These are phyloP conservation scores for Pararge aegeria DNA, from an alignment of 1,140 invertebrate species.

Conservation along the genomic window DNA sequence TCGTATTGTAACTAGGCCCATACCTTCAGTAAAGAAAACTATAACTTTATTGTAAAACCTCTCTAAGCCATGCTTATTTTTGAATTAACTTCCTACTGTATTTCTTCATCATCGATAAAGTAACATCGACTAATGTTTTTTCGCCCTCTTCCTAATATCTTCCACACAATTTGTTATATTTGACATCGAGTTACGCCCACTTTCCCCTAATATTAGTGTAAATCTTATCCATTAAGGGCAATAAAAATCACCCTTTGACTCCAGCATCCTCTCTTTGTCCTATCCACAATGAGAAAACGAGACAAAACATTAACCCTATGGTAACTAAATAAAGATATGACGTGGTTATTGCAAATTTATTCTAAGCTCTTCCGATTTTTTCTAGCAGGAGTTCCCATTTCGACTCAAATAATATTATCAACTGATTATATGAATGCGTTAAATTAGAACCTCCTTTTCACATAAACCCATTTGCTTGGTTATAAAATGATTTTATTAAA, in stretches of 20 bases:
- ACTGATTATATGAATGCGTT: too few species aligned
- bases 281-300: conserved; percentile 10
- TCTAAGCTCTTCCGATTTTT: conserved; percentile 1
- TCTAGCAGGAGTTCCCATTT: conserved; percentile 3
- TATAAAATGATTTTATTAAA: too few species aligned
- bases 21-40: too few species aligned
- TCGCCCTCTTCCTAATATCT: conserved; percentile 16
- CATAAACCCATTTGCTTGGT: too few species aligned
- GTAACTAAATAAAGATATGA: conserved; percentile 10
- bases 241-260: conserved; percentile 48
- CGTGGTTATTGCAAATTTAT: conserved; percentile 15
- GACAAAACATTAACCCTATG: conserved; percentile 14
- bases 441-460: too few species aligned
- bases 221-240: conserved; percentile 43
- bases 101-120: not conserved
- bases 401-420: too few species aligned
- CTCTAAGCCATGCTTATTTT: too few species aligned
- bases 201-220: conserved; percentile 51
- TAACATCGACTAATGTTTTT: not conserved
- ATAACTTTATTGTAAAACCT: too few species aligned
- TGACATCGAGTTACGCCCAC: conserved; percentile 62
- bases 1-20: too few species aligned
- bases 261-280: conserved; percentile 17
- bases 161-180: conserved; percentile 62
- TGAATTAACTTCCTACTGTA: too few species aligned